A percentile compares a stretch with the other conserved stretches of the same genome.
Evolutionary conservation across 2,797 vertebrate genomes (phyloP).

Genomic region (Parotocinclus haroldoi): DNA sequence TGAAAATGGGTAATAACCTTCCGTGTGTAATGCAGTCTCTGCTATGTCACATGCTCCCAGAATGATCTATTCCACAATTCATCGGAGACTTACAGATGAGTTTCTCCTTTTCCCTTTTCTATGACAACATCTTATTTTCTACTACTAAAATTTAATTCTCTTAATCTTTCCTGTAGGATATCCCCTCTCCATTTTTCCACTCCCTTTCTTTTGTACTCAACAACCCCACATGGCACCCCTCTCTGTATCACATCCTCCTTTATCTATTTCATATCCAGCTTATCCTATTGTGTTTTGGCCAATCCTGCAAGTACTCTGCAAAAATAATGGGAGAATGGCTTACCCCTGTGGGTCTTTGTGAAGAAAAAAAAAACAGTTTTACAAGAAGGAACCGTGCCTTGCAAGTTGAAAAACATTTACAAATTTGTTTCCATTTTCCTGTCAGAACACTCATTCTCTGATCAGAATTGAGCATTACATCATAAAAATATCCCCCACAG

Average conservation of each 20-base stretch:
- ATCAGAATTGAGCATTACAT: too few relatives aligned
- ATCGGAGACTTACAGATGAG: neutral
- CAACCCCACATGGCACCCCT: slow-evolving; percentile 10
- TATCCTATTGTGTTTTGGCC: slow-evolving; percentile 3
- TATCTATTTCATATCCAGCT: slow-evolving; percentile 1
- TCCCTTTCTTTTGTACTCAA: slow-evolving; percentile 29
- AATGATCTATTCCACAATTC: slow-evolving; percentile 24
- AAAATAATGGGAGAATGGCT: too few relatives aligned
- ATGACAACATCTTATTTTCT: slow-evolving; percentile 39
- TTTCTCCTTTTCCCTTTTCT: slow-evolving; percentile 3
- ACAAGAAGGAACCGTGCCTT: too few relatives aligned
- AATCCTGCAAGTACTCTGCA: too few relatives aligned
- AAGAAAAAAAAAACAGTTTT: too few relatives aligned
- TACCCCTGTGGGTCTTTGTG: too few relatives aligned
- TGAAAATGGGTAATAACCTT: slow-evolving; percentile 24
- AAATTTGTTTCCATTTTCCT: too few relatives aligned
- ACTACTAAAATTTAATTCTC: slow-evolving; percentile 39
- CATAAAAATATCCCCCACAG: too few relatives aligned
- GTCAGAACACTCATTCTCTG: too few relatives aligned
- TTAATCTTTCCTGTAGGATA: slow-evolving; percentile 38
- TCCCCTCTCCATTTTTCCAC: slow-evolving; percentile 8
- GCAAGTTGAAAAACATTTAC: too few relatives aligned
- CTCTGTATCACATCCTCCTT: slow-evolving; percentile 15
- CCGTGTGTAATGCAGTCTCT: slow-evolving; percentile 13
- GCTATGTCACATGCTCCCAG: slow-evolving; percentile 27